Base-by-base conservation (phyloP, 2,888 invertebrate genomes). In the Morpho deidamia region DNA sequence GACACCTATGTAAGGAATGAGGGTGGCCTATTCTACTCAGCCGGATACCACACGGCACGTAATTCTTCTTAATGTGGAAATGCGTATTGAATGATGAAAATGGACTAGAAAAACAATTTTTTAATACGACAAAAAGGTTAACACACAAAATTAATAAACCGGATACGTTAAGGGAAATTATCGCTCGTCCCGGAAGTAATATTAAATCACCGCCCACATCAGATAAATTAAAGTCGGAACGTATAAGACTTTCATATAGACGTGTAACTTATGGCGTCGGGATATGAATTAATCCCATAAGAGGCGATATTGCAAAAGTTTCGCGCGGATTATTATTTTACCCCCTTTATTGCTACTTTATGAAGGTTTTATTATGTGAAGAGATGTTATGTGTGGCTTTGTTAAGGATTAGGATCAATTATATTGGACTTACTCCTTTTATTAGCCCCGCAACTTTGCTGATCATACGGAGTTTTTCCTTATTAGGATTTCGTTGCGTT, bases 261-360 rank as follows among this genome's bases (percentile, higher is more conserved):
- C 49, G 61, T 66, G 66, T 69, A 68, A 74, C 74, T 74, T 75
- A 73, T 70, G 71, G 68, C 65, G 68, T 65, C 61, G 63, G 69
- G 70, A 71, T 72, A 67, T 70, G 71, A 71, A 77, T 76, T 76
- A 77, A 78, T 78, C 74, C 76, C 70, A 63, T 67, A 71, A 68
- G 74, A 71, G 71, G 64, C 68, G 68, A 79, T 79, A 78, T 79
- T 79, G 75, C 72, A 55, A 75, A 77, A 78, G 72, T 72, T 74
- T 53, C 59, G 57, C 55, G 58, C 44, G 59, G 66, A 64, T 69
- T 71, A 70, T 67, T 70, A 68, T 72, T 74, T 58, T 69, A 69
- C 67, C 66, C 69, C 66, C 61, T 63, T 67, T 69, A 71, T 72
- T 68, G 64, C 56, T 67, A 67, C 65, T 69, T 68, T 62, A 65